Evolutionary conservation across 2,888 invertebrate genomes (phyloP).

Genomic region (Agrochola lota): DNA sequence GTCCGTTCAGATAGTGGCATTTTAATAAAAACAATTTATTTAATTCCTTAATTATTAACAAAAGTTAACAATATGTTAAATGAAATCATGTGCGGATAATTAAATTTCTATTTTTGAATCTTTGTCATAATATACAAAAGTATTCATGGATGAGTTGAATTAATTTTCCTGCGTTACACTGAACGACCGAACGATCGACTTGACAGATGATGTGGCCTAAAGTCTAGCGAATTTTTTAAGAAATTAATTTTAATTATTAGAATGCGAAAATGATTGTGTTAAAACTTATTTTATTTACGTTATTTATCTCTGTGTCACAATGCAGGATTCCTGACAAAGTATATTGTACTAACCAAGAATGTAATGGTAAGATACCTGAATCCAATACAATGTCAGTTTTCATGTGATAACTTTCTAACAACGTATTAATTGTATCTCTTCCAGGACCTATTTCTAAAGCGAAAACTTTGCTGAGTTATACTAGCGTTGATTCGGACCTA

Average conservation of each 20-base stretch:
- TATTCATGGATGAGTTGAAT: background rate
- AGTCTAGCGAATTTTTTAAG: slow-evolving; percentile 80
- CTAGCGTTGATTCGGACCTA: slow-evolving; percentile 88
- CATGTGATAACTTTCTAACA: slow-evolving; percentile 70
- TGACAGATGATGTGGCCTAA: slow-evolving; percentile 90
- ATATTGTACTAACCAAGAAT: slow-evolving; percentile 93
- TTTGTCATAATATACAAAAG: background rate
- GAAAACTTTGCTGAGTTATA: slow-evolving; percentile 90
- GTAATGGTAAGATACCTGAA: slow-evolving; percentile 90
- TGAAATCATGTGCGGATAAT: background rate
- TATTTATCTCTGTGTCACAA: slow-evolving; percentile 79
- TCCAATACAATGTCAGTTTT: slow-evolving; percentile 69
- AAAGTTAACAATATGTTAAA: background rate
- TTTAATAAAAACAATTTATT: background rate
- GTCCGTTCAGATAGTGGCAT: background rate
- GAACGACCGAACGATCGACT: slow-evolving; percentile 75
- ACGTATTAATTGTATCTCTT: slow-evolving; percentile 69
- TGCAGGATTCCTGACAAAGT: slow-evolving; percentile 92
- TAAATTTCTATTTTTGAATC: no score
- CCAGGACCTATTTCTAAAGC: slow-evolving; percentile 92
- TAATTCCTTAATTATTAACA: background rate
- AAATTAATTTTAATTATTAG: slow-evolving; percentile 77
- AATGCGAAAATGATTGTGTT: slow-evolving; percentile 88
- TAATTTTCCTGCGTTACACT: slow-evolving; percentile 54
- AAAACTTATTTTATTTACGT: slow-evolving; percentile 83